Evolutionary conservation across 2,888 invertebrate genomes (phyloP), one percentile per base, ranked within the genome.

Genomic region (Sminthurinus aureus): DNA sequence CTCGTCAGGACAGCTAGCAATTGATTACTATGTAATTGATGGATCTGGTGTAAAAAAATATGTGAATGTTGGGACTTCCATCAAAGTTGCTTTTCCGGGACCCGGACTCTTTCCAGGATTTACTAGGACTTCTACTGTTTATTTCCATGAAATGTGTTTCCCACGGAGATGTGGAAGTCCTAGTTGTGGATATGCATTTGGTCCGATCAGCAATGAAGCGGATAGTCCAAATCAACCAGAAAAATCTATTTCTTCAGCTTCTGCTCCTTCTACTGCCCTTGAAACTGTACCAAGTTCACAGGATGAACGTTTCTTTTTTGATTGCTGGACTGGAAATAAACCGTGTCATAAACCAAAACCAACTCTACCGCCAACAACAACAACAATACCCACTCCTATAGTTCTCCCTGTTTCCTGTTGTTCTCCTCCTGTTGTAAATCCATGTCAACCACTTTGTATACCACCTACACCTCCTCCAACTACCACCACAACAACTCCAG

Each of bases 121-220:
- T 13, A 74, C 73, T 24, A 77, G 85, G 3, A 81, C 77, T 26
- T 79, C 82, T 38, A 79, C 82, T 3, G 84, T 88, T 22, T 79
- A 75, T 71, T 86, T 87, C 84, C 81, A 84, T 51, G 88, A 88
- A 66, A 83, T 88, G 77, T 88, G 88, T 71, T 88, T 88, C 80
- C 88, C 88, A 1, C 79, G 75, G 3, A 83, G 85, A 24, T 88
- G 88, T 81, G 79, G 77, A 0, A 83, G 83, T 52, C 73, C 81
- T 20, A 75, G 82, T n/a, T 88, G 88, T 74, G 85, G 86, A 24
- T 83, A 64, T 66, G 78, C 81, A 51, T 64, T 84, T n/a, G 84
- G 83, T 0, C 84, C 84, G 15, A 76, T 78, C 8, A 74, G 50
- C 26, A 64, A 22, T 22, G 51, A 20, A 20, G 77, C 78, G 78